Base-by-base conservation (phyloP, 2,888 invertebrate species). In the Chloromyia formosa region DNA sequence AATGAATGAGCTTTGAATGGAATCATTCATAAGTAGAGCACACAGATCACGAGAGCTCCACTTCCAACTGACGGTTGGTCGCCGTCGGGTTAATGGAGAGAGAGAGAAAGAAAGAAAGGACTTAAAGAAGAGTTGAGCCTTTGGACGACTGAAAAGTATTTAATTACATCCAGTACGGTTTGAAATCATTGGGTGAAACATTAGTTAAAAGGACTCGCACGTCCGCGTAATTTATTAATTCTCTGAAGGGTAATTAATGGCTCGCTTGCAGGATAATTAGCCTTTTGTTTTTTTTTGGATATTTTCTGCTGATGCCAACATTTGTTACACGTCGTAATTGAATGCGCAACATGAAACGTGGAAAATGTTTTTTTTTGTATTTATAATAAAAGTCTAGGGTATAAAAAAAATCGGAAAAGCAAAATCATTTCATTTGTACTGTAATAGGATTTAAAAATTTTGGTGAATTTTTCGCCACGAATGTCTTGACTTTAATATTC, bases 181-280 rank as follows among this genome's bases (percentile, higher is more conserved):
- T 53, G 66, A 49, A 68, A 61, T 5, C 61, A 20, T 5, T 23
- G 27, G 22, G 22, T 22, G 49, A 49, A 49, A 68, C 53, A 49
- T 45, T 58, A 71, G 56, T 9, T 71, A 71, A n/a, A n/a, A n/a
- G n/a, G n/a, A 40, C 71, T 56, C 58, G 56, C 71, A 71, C 71
- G 71, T 71, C 23, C 20, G 18, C 23, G 22, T 71, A 58, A 71
- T 71, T 71, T 71, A 71, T 71, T 71, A 42, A 56, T 42, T 35
- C 23, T 71, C 53, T 54, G 56, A 71, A 71, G 54, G 71, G 40
- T 56, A 71, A 71, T 71, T 71, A 71, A 71, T 71, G 58, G 58
- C 71, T 53, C 16, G n/a, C n/a, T n/a, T n/a, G 3, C 16, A n/a
- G 71, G 20, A 56, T 71, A 56, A 71, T 71, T 71, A 71, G 53